phyloP scores from a whole-genome alignment of 2,888 invertebrate species.

The Chaitophorus viminalis region DNA sequence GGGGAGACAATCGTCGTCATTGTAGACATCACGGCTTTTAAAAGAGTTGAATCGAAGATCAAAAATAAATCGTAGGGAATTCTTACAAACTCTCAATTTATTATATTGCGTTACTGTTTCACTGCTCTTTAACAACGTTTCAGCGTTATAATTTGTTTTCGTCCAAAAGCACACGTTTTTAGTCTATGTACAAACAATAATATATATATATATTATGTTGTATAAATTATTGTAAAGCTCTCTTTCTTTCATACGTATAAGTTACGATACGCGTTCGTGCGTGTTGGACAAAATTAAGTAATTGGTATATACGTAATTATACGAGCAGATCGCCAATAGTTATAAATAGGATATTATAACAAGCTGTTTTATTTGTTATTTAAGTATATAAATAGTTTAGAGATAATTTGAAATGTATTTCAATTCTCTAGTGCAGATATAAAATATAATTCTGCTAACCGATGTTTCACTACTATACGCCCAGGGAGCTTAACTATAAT shows the following conservation, averaged over 20 bases:
- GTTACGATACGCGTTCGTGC: too few relatives aligned
- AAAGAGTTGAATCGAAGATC: conserved; percentile 11
- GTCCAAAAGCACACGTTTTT: background rate
- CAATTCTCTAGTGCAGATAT: background rate
- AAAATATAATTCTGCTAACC: background rate
- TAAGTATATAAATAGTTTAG: too few relatives aligned
- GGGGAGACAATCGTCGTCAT: conserved; percentile 11
- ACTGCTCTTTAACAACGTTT: background rate
- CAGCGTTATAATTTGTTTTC: conserved; percentile 4
- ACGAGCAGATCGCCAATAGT: background rate
- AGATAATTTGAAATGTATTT: background rate
- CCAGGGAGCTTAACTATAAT: background rate
- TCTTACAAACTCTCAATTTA: background rate
- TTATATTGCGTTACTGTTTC: conserved; percentile 15
- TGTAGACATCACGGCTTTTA: background rate
- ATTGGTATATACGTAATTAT: background rate
- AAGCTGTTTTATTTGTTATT: too few relatives aligned
- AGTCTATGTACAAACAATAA: background rate
- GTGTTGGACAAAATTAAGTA: background rate
- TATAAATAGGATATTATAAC: background rate
- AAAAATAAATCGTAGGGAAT: conserved; percentile 16
- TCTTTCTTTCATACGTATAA: background rate
- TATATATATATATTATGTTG: background rate
- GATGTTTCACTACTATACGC: background rate
- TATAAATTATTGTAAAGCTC: background rate